Percentiles rank a stretch among this genome's conserved stretches.
These are phyloP conservation scores for Epirrita christyi DNA, from an alignment of 2,888 invertebrate species.

Conservation along the genomic window DNA sequence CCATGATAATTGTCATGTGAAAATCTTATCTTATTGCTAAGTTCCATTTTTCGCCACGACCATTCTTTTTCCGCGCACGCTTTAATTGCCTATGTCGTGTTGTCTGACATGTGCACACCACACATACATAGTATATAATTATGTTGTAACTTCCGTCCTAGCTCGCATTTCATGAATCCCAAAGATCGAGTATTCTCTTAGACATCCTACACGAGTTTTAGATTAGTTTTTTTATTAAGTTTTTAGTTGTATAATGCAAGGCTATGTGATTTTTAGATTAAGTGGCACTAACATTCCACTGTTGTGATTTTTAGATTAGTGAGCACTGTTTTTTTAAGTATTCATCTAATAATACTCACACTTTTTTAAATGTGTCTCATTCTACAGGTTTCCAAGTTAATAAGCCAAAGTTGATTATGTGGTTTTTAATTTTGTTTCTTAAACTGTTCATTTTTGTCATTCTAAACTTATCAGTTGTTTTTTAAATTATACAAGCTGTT, in stretches of 20 bases:
- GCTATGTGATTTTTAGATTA: slow-evolving; percentile 79
- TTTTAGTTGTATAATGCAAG: slow-evolving; percentile 56
- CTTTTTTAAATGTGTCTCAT: slow-evolving; percentile 42
- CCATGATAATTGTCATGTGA: too few species aligned
- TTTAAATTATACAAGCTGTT: slow-evolving; percentile 47
- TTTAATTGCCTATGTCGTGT: too few species aligned
- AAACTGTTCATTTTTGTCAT: slow-evolving; percentile 34
- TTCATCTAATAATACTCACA: slow-evolving; percentile 37
- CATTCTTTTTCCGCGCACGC: too few species aligned
- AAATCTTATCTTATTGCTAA: too few species aligned
- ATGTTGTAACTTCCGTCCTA: slow-evolving; percentile 43
- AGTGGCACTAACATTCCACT: slow-evolving; percentile 79
- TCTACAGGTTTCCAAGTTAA: slow-evolving; percentile 47
- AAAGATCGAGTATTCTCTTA: slow-evolving; percentile 64
- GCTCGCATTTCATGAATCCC: slow-evolving; percentile 64
- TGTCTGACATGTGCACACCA: too few species aligned
- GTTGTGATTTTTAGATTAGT: slow-evolving; percentile 76
- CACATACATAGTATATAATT: slow-evolving; percentile 9
- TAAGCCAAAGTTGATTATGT: slow-evolving; percentile 54
- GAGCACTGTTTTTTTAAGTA: slow-evolving; percentile 57
- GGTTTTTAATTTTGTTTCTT: slow-evolving; percentile 38
- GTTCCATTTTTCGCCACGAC: too few species aligned
- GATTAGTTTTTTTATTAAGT: slow-evolving; percentile 51
- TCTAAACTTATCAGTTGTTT: slow-evolving; percentile 48
- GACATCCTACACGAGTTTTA: slow-evolving; percentile 50